Evolutionary conservation across 2,888 invertebrate genomes (phyloP), one percentile per base, ranked within the genome.

Genomic region (Deilephila porcellus): DNA sequence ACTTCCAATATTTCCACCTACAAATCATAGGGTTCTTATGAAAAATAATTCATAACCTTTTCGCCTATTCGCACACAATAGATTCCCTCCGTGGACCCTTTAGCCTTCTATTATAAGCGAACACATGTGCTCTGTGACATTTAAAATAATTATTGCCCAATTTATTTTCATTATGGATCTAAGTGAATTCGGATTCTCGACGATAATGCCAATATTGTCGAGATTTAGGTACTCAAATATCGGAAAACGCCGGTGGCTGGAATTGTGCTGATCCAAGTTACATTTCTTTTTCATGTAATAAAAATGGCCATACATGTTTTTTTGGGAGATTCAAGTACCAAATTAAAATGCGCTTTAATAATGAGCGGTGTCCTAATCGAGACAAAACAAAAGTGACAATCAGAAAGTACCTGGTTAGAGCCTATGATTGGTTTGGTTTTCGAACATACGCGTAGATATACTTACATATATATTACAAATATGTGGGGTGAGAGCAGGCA

Each of bases 41-140:
- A 76, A 81, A 85, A 85, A 85, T 88, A 86, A 88, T 86, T 83
- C 83, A 83, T 86, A 84, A 85, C 83, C 85, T 84, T 85, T 81
- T 52, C 67, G 67, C 67, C 81, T 80, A 84, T 78, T 79, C 77
- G 73, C 77, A 77, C 81, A 81, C 76, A 83, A 83, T 82, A 77
- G 80, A 79, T 81, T 80, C 77, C 79, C 82, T 84, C 80, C 80
- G 81, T 81, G 79, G 83, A 86, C 86, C 87, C 86, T 85, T 85
- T 81, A 85, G 83, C 82, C 84, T 83, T 81, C 79, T 80, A 81
- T 84, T 81, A 79, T 78, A 76, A 75, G 79, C 82, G 80, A 83
- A 83, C 88, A 87, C 86, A 88, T 87, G 89, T 87, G 88, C 77
- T 84, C 85, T 86, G 85, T 86, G 87, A 89, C 88, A 85, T 87